These are phyloP conservation scores for Margaritifera margaritifera DNA, from an alignment of 2,888 invertebrate species.

Conservation along the genomic window DNA sequence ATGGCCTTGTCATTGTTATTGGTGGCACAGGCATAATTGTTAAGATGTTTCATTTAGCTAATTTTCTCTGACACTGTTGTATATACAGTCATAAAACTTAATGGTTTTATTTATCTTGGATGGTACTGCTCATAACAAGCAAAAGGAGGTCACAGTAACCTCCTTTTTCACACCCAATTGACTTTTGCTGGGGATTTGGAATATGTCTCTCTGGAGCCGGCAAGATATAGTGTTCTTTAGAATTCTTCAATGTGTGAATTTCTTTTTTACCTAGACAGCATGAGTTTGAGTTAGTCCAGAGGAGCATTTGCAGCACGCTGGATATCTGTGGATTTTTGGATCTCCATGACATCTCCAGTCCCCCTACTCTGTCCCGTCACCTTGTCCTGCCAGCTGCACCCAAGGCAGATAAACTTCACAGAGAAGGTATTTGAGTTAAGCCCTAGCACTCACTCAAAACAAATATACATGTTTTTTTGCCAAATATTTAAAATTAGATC, in stretches of 20 bases:
- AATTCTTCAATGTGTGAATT: background rate
- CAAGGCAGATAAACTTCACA: slow-evolving; percentile 36
- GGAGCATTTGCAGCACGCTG: slow-evolving; percentile 82
- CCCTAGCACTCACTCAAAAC: background rate
- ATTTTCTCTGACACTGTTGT: no score
- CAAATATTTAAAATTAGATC: background rate
- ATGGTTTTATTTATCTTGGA: no score
- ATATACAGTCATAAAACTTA: no score
- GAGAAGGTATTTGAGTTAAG: background rate
- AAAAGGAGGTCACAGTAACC: no score
- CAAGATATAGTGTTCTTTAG: no score
- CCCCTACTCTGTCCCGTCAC: slow-evolving; percentile 92
- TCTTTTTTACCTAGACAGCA: slow-evolving; percentile 38
- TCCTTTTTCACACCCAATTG: no score
- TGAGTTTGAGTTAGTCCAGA: slow-evolving; percentile 76
- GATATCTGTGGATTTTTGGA: slow-evolving; percentile 91
- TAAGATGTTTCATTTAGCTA: no score
- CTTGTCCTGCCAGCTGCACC: slow-evolving; percentile 82
- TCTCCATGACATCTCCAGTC: slow-evolving; percentile 91
- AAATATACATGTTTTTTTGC: background rate
- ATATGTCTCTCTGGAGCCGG: no score
- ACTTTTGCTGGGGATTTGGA: no score
- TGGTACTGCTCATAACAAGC: no score
- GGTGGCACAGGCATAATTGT: no score
- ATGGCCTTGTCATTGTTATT: no score